Conservation (phyloP, 2,797 vertebrate genomes). For the Schizopygopsis malacanthus region DNA sequence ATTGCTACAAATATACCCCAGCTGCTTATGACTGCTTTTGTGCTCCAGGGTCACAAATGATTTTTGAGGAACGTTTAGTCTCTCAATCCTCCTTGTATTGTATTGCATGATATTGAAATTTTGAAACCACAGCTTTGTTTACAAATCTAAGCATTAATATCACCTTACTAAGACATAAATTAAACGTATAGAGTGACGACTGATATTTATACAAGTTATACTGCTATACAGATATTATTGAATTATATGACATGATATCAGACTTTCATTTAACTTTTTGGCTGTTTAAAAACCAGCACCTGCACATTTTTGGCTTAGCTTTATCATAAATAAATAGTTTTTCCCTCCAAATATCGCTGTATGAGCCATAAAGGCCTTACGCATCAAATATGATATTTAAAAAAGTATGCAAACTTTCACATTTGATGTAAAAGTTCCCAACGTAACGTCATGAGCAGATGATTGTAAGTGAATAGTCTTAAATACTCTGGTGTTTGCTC, state of each 20-base stretch:
- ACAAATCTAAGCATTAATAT: neutral
- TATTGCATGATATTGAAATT: neutral
- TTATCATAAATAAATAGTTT: too few species aligned
- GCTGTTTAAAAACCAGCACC: neutral
- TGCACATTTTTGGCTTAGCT: neutral
- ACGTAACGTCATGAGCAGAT: neutral
- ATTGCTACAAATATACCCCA: too few species aligned
- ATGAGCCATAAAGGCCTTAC: neutral
- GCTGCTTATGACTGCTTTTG: too few species aligned
- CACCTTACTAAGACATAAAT: neutral
- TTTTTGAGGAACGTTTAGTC: neutral
- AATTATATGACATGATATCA: neutral
- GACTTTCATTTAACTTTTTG: neutral
- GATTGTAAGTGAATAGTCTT: neutral
- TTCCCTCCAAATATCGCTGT: neutral
- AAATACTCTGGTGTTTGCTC: conserved; percentile 9
- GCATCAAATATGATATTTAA: too few species aligned
- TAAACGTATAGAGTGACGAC: too few species aligned
- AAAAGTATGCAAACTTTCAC: neutral
- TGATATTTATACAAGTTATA: too few species aligned
- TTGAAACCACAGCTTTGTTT: neutral
- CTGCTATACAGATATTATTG: too few species aligned
- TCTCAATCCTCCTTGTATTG: neutral
- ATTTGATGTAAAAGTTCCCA: neutral
- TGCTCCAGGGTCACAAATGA: neutral